Evolutionary conservation across 2,113 vertebrate species (phyloP).

Genomic region (Mesitornis unicolor): DNA sequence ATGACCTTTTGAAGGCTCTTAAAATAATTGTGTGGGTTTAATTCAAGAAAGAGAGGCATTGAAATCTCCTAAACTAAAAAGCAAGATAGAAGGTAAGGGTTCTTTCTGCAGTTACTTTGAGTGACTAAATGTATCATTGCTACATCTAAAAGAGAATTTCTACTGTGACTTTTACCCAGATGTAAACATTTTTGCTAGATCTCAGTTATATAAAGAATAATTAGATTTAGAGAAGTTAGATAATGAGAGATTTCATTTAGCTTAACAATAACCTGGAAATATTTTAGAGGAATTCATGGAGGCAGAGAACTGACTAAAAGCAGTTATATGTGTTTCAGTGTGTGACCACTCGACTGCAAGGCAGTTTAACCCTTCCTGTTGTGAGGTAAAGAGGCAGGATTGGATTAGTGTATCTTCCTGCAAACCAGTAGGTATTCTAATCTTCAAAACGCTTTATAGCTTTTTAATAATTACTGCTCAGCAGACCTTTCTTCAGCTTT

Average conservation of each 20-base stretch:
- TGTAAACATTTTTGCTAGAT: background rate
- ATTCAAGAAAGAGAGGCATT: background rate
- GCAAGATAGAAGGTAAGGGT: accelerated
- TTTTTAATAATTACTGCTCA: background rate
- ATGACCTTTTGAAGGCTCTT: background rate
- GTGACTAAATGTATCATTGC: background rate
- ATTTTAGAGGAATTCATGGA: background rate
- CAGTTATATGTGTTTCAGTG: background rate
- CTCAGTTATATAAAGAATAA: background rate
- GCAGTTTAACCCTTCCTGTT: background rate
- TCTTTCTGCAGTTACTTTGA: background rate
- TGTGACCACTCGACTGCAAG: background rate
- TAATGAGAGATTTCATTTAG: background rate
- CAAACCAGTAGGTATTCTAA: background rate
- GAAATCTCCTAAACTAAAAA: background rate
- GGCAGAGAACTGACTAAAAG: background rate
- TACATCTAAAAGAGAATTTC: background rate
- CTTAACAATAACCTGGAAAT: background rate
- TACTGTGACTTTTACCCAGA: background rate
- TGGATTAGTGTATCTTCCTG: background rate
- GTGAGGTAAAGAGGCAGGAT: background rate
- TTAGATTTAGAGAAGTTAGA: background rate
- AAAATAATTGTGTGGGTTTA: background rate
- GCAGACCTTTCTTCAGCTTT: background rate
- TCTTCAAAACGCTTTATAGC: background rate